Evolutionary conservation across 1,140 invertebrate genomes (phyloP), one percentile per base, ranked within the genome.

Genomic region (Neodiprion pinetum): DNA sequence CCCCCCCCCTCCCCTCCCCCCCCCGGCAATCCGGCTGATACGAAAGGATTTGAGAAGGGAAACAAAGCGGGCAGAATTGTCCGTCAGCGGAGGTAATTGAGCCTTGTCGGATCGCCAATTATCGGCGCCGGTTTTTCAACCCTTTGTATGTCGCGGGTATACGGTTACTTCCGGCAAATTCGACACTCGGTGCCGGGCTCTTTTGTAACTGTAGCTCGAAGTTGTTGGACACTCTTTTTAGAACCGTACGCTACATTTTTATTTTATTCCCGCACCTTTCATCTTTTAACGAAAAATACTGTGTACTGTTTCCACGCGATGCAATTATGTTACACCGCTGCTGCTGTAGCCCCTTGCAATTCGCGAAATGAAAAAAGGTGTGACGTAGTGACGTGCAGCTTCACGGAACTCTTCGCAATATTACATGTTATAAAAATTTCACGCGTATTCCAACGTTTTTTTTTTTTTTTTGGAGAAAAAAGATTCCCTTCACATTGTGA

Each of bases 1-100:
- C 11, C 5, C 0, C 11, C 11, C 53, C 5, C 11, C 5, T 0
- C 3, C 11, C 53, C 5, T 3, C 7, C 5, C 5, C 0, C 11
- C 11, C 7, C 5, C 11, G 0, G 53, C 7, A 17, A 61, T 17
- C 53, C 53, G 53, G n/a, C 53, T 61, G 53, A 61, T 3, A 61
- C 53, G 11, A 17, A 61, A 12, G 5, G 53, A 61, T 17, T 61
- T 61, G 11, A 61, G 53, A 17, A 61, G 53, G n/a, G 11, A 61
- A 61, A 61, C 53, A 61, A 61, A 61, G 53, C 53, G 11, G 11
- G 53, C n/a, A 61, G 53, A 61, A 61, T 61, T 61, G n/a, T 61
- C 53, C 53, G 11, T 61, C 53, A 12, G 53, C 53, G 11, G 9
- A 61, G 11, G 53, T 61, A 61, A 61, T 61, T 61, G 53, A 17